These are phyloP conservation scores for Bufo bufo DNA, from an alignment of 2,113 vertebrate genomes.

Conservation along the genomic window DNA sequence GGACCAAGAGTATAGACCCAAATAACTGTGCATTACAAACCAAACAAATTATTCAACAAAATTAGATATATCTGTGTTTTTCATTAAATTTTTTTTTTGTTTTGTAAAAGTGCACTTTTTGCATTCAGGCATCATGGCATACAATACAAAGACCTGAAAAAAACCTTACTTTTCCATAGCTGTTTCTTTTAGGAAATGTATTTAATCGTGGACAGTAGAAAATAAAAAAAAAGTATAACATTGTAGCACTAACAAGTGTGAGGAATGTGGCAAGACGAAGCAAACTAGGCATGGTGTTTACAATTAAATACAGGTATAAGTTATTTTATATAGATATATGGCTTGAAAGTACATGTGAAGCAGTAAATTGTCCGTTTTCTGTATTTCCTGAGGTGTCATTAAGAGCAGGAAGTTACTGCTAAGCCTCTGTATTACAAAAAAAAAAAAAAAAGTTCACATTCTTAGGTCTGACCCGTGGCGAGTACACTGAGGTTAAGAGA, in stretches of 20 bases:
- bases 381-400: slow-evolving; percentile 70
- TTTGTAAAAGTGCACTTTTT: neutral
- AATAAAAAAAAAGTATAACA: slow-evolving; percentile 10
- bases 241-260: slow-evolving; percentile 40
- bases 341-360: slow-evolving; percentile 68
- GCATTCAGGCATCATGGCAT: slow-evolving; percentile 24
- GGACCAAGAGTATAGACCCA: slow-evolving; percentile 11
- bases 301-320: slow-evolving; percentile 67
- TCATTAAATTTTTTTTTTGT: neutral
- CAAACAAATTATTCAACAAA: neutral
- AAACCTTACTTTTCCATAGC: slow-evolving; percentile 10
- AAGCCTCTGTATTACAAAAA: slow-evolving; percentile 67
- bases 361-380: slow-evolving; percentile 69
- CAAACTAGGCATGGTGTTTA: slow-evolving; percentile 68
- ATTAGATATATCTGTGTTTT: neutral
- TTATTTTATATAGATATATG: slow-evolving; percentile 67
- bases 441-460: slow-evolving; percentile 80
- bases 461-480: slow-evolving; percentile 83
- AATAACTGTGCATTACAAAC: slow-evolving; percentile 11
- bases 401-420: slow-evolving; percentile 73
- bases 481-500: slow-evolving; percentile 71
- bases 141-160: neutral
- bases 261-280: slow-evolving; percentile 73
- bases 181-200: slow-evolving; percentile 46
- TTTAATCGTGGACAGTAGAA: slow-evolving; percentile 28